These are phyloP conservation scores for Vicugna pacos DNA, from an alignment of 2,113 vertebrate genomes.

Conservation along the genomic window DNA sequence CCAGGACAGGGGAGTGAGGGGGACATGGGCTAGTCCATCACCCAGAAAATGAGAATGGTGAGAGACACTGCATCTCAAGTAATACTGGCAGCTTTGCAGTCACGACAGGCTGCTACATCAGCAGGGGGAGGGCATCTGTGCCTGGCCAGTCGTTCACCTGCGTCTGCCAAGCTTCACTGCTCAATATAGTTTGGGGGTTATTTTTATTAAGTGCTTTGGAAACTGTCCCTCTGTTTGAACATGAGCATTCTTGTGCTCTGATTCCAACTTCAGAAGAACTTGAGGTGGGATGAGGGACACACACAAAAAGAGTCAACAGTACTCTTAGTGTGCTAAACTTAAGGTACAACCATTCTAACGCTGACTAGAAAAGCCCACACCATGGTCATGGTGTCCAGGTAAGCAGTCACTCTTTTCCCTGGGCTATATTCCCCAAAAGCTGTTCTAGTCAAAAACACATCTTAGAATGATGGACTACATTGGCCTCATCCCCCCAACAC, in stretches of 20 bases:
- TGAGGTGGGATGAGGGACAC: conserved; percentile 16
- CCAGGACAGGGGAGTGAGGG: background rate
- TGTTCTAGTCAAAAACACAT: background rate
- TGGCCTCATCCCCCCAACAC: background rate
- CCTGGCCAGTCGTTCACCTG: background rate
- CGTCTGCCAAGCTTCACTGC: conserved; percentile 9
- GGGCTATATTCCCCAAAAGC: conserved; percentile 7
- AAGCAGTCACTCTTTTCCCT: background rate
- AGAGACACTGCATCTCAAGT: background rate
- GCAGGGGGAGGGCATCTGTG: background rate
- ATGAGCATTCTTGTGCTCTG: conserved; percentile 19
- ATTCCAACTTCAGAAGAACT: conserved; percentile 47
- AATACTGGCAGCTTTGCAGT: background rate
- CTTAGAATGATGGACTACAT: background rate
- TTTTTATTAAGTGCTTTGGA: conserved; percentile 60
- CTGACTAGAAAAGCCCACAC: conserved; percentile 13
- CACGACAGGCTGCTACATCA: background rate
- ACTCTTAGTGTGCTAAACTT: conserved; percentile 57
- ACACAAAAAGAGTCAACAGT: conserved; percentile 28
- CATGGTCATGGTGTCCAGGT: background rate
- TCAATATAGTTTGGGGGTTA: conserved; percentile 18
- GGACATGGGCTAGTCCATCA: background rate
- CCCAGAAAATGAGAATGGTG: background rate
- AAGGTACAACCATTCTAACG: conserved; percentile 45
- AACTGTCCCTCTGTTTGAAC: conserved; percentile 30